Evolutionary conservation across 1,140 invertebrate species (phyloP), one percentile per base, ranked within the genome.

Genomic region (Polyergus mexicanus): DNA sequence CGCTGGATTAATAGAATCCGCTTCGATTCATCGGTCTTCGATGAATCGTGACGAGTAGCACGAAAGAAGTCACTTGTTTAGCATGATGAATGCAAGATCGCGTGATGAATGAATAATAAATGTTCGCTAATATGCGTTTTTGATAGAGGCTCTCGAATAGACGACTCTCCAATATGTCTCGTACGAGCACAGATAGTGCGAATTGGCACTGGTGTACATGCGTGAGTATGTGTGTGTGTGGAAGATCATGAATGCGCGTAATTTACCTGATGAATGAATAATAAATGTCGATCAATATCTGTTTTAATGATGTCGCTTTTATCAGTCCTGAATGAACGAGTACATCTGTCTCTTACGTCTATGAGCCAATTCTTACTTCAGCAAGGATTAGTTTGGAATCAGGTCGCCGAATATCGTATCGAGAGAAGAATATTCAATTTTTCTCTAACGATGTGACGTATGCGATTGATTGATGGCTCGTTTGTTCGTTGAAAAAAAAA

Each of bases 251-350:
- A 83, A 83, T 60, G 44, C 38, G 28, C 38, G n/a, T 58, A 62
- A 74, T 74, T 83, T 74, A 47, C 78, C 7, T 47, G 68, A 74
- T n/a, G 78, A 83, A 83, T 72, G 54, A 72, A 74, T 74, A 74
- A 83, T 83, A 72, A 72, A 74, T 72, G n/a, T 10, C 69, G 68
- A 71, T 60, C 54, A 44, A 28, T 47, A 60, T 69, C 47, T 47
- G 28, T 62, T 60, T 81, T 71, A 60, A 58, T 38, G 25, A 0
- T 19, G 56, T n/a, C 16, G 47, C 25, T 69, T 72, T 81, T 81
- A 62, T 47, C 7, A 54, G 13, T 51, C 16, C 19, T 16, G 3
- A 28, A 22, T 8, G 22, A 6, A 19, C 2, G 38, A 60, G 22
- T n/a, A 71, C 66, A 81, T 81, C 78, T 83, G 38, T 25, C n/a